phyloP scores from a whole-genome alignment of 2,113 vertebrate genomes.

The Mobula birostris region DNA sequence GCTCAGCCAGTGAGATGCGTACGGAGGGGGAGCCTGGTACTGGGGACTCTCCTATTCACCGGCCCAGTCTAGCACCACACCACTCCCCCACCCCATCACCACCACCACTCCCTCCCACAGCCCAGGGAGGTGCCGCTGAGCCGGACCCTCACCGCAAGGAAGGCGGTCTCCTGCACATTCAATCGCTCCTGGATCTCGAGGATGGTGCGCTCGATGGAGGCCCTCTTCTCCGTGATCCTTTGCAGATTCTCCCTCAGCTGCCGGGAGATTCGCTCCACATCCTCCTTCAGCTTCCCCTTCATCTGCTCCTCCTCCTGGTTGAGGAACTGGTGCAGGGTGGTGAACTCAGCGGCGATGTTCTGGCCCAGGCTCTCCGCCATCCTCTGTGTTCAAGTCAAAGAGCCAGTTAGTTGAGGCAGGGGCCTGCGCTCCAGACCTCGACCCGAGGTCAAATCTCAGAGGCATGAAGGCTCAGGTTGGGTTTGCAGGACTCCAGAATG shows the following conservation, averaged over 20 bases:
- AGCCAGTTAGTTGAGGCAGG: neutral
- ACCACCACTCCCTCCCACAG: neutral
- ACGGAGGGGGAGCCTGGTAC: neutral
- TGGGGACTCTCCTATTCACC: too few species aligned
- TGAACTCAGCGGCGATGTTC: constrained; percentile 12
- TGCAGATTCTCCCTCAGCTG: constrained; percentile 18
- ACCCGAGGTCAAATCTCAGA: neutral
- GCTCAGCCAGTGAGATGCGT: too few species aligned
- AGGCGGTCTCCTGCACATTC: constrained; percentile 17
- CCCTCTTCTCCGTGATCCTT: neutral
- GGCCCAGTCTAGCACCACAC: too few species aligned
- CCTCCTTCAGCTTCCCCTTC: neutral
- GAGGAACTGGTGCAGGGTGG: constrained; percentile 24
- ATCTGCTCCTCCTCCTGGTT: neutral
- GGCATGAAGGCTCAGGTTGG: neutral
- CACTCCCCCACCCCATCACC: too few species aligned
- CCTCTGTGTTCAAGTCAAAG: neutral
- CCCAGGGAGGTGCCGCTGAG: neutral
- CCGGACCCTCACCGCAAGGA: neutral
- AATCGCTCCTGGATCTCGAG: constrained; percentile 20
- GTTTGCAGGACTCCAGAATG: neutral
- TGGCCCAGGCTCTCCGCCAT: constrained; percentile 14
- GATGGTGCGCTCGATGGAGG: constrained; percentile 1
- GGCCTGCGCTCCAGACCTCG: neutral
- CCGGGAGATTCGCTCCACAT: neutral